Base-by-base conservation (phyloP, 2,113 vertebrate genomes). In the Podarcis muralis region DNA sequence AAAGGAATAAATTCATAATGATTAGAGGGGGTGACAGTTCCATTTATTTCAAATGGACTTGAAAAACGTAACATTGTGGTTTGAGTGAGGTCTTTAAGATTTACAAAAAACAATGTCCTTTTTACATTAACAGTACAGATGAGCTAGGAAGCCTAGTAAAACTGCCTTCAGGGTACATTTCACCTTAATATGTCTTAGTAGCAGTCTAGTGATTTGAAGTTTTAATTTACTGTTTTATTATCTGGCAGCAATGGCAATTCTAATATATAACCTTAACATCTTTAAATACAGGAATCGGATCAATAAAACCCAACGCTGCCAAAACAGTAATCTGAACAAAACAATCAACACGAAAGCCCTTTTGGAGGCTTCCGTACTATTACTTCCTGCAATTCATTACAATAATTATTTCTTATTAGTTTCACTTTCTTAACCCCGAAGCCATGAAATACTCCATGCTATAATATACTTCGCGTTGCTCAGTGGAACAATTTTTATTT, bases 281-380 rank as follows among this genome's bases (percentile, higher is more conserved):
- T 83, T 83, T 77, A 88, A 88, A 83, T 83, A 68, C 81, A 68
- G 62, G 20, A 88, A 68, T 83, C 72, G 77, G 81, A 88, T 88
- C 81, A 88, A 83, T 88, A 88, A 83, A 88, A 83, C 4, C 74
- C 22, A 76, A 32, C 53, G 37, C 87, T 88, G 87, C 87, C 87
- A 88, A 88, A 83, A 88, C 9, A 53, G 72, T 68, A 83, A 83
- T 88, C 59, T 77, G 65, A 88, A 77, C 87, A 83, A 88, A 88
- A 83, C 87, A 88, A 88, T 88, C 80, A 88, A 88, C 87, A 88
- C 81, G 20, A 88, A 88, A 83, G 80, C 71, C 59, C 87, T 83
- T 88, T 83, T 88, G 87, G 81, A 88, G 72, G 57, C 71, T 53
- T 77, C 59, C 53, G 18, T 83, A 88, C 37, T 88, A 57, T 83